phyloP scores from a whole-genome alignment of 2,113 vertebrate genomes.

The Himantopus leucocephalus region DNA sequence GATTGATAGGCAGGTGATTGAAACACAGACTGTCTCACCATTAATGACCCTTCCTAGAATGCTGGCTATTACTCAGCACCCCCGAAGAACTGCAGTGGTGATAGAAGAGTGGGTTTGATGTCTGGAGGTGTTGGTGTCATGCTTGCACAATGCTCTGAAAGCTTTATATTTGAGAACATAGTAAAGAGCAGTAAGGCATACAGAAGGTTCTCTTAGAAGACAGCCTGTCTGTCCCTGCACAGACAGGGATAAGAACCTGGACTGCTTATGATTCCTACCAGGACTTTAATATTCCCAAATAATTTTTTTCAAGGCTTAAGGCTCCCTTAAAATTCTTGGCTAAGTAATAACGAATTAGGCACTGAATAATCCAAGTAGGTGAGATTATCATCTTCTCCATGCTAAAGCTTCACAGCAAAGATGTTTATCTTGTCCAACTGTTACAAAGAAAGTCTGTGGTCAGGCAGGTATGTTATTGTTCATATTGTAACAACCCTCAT shows the following conservation, averaged over 20 bases:
- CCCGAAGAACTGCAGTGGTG: slow-evolving; percentile 67
- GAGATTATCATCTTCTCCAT: background rate
- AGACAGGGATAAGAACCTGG: background rate
- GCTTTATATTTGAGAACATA: background rate
- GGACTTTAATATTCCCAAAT: background rate
- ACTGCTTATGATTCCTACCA: background rate
- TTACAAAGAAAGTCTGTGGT: background rate
- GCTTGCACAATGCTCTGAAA: slow-evolving; percentile 49
- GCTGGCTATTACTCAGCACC: slow-evolving; percentile 52
- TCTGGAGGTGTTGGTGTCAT: slow-evolving; percentile 36
- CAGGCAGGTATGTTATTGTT: background rate
- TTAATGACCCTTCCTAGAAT: slow-evolving; percentile 69
- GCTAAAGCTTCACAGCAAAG: background rate
- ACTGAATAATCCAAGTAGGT: background rate
- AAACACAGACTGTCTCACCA: slow-evolving; percentile 64
- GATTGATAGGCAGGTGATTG: slow-evolving; percentile 79
- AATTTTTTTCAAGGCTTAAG: background rate
- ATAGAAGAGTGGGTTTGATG: slow-evolving; percentile 64
- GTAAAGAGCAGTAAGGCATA: background rate
- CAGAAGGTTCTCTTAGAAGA: background rate
- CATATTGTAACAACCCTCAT: background rate
- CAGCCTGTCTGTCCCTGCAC: background rate
- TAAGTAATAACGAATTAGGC: background rate
- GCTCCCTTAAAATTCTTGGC: background rate
- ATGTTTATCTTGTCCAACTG: background rate